Base-by-base conservation (phyloP, 2,113 vertebrate species). In the Myotis brandtii region DNA sequence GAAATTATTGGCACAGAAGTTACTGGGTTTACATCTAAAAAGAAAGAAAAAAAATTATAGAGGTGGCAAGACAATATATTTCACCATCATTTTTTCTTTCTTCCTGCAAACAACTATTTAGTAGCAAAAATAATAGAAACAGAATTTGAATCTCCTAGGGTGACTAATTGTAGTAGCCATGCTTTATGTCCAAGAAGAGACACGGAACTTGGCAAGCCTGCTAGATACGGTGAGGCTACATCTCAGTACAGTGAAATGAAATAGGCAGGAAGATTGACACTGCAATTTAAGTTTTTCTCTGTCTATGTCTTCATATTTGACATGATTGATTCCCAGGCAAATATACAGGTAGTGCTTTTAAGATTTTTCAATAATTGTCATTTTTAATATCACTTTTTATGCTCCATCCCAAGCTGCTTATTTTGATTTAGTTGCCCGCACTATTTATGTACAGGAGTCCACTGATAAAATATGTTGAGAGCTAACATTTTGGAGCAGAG, bases 71-170 rank as follows among this genome's bases (percentile, higher is more conserved):
- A 23, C 5, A 37, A 46, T 81, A 34, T 59, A 67, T 82, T 91
- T 50, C 75, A 59, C 30, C 20, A 34, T 95, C 16, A n/a, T n/a
- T 82, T 90, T 89, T 21, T 80, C 84, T 64, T 17, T 82, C 2
- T 94, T 90, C 67, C 48, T 7, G 18, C 50, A 56, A 66, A 37
- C 16, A 73, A 64, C 32, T 81, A 54, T 79, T 89, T 88, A 79
- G 32, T 54, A 89, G 64, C 23, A 89, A 94, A 66, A 34, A 69
- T 25, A 46, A 69, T 83, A 27, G n/a, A 85, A 86, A 37, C 9
- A 69, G 21, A 54, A 80, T 73, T 69, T 70, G 27, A 94, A 70
- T 79, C 52, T 27, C 66, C 9, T 46, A 77, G 10, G 17, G 9
- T 67, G 37, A 46, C 27, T 77, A 59, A 56, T 40, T 84, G 12